phyloP scores from a whole-genome alignment of 2,113 vertebrate species.

The Leucoraja erinaceus region DNA sequence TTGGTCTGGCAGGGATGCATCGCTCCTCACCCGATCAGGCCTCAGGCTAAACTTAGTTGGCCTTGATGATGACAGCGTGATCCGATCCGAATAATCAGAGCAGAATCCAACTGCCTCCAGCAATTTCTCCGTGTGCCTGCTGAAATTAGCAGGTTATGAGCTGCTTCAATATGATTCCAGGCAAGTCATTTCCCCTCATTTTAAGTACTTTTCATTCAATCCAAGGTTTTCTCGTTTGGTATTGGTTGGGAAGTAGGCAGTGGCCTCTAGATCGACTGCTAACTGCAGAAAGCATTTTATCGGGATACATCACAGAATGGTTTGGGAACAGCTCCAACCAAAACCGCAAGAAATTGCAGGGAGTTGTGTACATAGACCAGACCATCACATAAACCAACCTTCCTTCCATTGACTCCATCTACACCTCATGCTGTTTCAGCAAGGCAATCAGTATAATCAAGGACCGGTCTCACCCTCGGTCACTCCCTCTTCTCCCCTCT shows the following conservation, averaged over 20 bases:
- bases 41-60: background rate
- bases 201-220: background rate
- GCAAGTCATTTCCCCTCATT: background rate
- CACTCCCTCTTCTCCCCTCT: no score
- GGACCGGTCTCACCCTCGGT: no score
- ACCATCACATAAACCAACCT: no score
- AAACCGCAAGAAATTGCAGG: no score
- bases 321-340: no score
- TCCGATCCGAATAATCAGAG: background rate
- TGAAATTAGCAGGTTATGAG: background rate
- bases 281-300: background rate
- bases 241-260: background rate
- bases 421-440: no score
- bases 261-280: background rate
- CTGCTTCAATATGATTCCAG: background rate
- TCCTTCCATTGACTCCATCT: no score
- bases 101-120: background rate
- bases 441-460: no score
- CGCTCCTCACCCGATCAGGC: background rate
- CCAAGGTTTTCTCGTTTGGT: background rate
- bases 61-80: background rate
- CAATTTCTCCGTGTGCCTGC: background rate
- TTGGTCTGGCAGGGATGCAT: background rate
- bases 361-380: no score
- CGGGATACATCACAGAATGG: no score